Evolutionary conservation across 2,888 invertebrate species (phyloP), one percentile per base, ranked within the genome.

Genomic region (Agrilus biguttatus): DNA sequence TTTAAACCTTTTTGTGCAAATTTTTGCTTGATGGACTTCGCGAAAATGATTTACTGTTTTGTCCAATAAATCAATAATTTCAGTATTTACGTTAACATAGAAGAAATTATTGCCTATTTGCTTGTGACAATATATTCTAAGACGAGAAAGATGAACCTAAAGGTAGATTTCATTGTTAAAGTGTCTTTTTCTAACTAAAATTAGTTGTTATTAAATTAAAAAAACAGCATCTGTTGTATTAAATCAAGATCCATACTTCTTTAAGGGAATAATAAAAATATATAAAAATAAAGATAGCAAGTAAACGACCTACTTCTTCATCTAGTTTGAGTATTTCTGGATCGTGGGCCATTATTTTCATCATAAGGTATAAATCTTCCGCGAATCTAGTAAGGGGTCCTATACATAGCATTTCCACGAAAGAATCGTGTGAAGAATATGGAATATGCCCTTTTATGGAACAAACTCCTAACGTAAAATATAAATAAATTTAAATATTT

Each of bases 381-480:
- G 83, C 82, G 55, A 77, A 80, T n/a, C 90, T 73, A 21, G 81
- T 71, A 69, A 93, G 75, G 1, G 92, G 92, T 0, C 83, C 83
- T 33, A 79, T 55, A 0, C 72, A 70, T 19, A 82, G 60, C 56
- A 70, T 74, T 39, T 67, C 62, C 0, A 60, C 50, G 55, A 74
- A 76, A 5, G 63, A 55, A 8, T 65, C 60, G 50, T 77, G 75
- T 1, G 58, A 53, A 2, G 70, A 57, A 2, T 62, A 60, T 0
- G 83, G 83, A 48, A 72, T 73, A 61, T 82, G 81, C 0, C 80
- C 80, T 1, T 63, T 65, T 19, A 72, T 68, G 0, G 80, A 60
- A 36, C 74, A 65, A 40, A 72, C 58, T 40, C 72, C 78, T 78
- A 56, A 1, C 56, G 51, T 32, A 35, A 52, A 46, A 45, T 5